phyloP scores from a whole-genome alignment of 53 echinoderm and acorn worm genomes.

The Astropecten irregularis region DNA sequence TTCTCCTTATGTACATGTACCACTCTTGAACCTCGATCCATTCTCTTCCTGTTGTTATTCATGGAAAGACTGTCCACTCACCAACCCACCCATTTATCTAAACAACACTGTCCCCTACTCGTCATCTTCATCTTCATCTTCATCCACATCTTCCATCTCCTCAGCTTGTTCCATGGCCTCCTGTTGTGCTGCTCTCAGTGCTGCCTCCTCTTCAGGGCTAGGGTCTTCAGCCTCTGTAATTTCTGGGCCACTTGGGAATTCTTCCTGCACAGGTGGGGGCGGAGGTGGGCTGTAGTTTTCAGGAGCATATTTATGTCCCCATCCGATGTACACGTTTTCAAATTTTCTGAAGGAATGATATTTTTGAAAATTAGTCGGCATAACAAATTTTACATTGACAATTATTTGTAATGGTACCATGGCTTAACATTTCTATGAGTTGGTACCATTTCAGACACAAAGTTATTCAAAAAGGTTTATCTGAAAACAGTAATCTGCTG shows the following conservation, averaged over 20 bases:
- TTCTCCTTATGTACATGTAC: too few relatives aligned
- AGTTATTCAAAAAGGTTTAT: not conserved
- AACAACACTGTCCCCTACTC: conserved; percentile 11
- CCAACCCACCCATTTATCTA: not conserved
- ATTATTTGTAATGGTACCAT: too few relatives aligned
- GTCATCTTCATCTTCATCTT: conserved; percentile 97
- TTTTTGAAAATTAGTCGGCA: too few relatives aligned
- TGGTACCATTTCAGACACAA: not conserved
- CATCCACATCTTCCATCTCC: conserved; percentile 95
- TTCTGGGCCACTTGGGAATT: conserved; percentile 97
- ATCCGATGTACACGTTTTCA: conserved; percentile 95
- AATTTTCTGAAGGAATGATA: conserved; percentile 88
- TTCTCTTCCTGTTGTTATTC: not conserved
- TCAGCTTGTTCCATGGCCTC: conserved; percentile 93
- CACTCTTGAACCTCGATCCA: too few relatives aligned
- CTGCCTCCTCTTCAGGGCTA: conserved; percentile 94
- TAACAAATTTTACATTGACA: too few relatives aligned
- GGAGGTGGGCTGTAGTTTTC: conserved; percentile 98
- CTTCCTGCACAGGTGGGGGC: conserved; percentile 90
- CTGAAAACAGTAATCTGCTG: too few relatives aligned
- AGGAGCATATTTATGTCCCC: conserved; percentile 94
- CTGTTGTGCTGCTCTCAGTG: conserved; percentile 91
- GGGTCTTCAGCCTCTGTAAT: conserved; percentile 98
- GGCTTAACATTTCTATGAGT: too few relatives aligned
- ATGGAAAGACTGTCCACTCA: not conserved